A percentile compares a stretch with the other conserved stretches of the same genome.
Evolutionary conservation across 2,888 invertebrate species (phyloP).

Genomic region (Flexamia atlantica): DNA sequence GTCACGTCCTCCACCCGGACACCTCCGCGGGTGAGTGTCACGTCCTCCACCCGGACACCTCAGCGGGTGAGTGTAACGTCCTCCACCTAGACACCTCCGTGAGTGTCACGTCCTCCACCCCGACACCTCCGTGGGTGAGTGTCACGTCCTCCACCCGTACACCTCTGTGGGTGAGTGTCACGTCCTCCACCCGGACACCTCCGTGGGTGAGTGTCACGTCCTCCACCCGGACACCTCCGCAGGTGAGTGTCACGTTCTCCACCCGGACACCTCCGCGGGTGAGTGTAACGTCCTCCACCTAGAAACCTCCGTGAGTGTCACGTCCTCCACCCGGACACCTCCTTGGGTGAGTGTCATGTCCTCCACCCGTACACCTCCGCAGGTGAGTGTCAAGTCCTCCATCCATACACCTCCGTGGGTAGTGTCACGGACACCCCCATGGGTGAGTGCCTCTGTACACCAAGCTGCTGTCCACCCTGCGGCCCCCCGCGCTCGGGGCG

Average conservation of each 20-base stretch:
- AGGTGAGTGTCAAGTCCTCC: no score
- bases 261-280: conserved; percentile 72
- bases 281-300: no score
- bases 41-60: conserved; percentile 75
- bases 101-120: conserved; percentile 81
- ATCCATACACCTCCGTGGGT: no score
- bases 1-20: conserved; percentile 77
- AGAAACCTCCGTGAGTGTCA: no score
- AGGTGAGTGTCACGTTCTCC: conserved; percentile 78
- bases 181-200: conserved; percentile 75
- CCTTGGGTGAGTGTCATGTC: conserved; percentile 77
- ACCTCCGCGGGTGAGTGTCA: conserved; percentile 76
- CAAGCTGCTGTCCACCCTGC: conserved; percentile 87
- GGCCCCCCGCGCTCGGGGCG: conserved; percentile 82
- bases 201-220: conserved; percentile 81
- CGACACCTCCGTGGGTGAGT: conserved; percentile 72
- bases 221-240: conserved; percentile 72
- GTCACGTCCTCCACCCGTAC: no score
- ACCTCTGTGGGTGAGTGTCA: no score
- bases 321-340: conserved; percentile 75
- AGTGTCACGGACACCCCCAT: conserved; percentile 80
- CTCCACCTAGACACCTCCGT: no score
- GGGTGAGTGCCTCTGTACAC: conserved; percentile 81
- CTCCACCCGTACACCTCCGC: conserved; percentile 72
- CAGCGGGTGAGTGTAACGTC: conserved; percentile 70